A percentile compares a stretch with the other conserved stretches of the same genome.
Conservation (phyloP, 2,888 invertebrate genomes). For the Ypsolopha sequella region DNA sequence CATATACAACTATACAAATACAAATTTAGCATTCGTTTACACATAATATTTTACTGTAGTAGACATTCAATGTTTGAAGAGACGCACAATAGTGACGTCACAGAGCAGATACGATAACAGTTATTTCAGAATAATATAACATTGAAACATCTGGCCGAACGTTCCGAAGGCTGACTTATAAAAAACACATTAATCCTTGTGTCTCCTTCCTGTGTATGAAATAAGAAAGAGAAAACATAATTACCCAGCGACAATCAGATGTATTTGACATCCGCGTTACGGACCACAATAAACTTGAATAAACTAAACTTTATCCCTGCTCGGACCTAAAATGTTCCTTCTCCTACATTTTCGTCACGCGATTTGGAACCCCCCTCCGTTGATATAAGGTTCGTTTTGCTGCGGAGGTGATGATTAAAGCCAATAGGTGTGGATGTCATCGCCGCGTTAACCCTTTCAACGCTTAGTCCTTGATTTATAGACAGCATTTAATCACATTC, state of each 20-base stretch:
- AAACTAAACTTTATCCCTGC: conserved; percentile 12
- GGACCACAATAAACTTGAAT: conserved; percentile 30
- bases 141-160: too few species aligned
- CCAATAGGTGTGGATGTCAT: conserved; percentile 21
- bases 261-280: conserved; percentile 27
- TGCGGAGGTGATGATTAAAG: background rate
- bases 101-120: too few species aligned
- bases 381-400: background rate
- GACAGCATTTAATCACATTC: conserved; percentile 33
- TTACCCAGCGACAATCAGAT: conserved; percentile 1
- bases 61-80: too few species aligned
- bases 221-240: background rate
- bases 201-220: background rate
- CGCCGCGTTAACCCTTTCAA: conserved; percentile 50
- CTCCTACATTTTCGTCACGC: background rate
- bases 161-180: too few species aligned
- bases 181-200: too few species aligned
- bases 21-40: too few species aligned
- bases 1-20: too few species aligned
- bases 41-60: too few species aligned
- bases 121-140: too few species aligned
- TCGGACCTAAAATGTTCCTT: background rate
- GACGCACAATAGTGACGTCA: too few species aligned
- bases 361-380: background rate
- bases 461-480: conserved; percentile 54